Evolutionary conservation across 2,888 invertebrate genomes (phyloP).

Genomic region (Caenorhabditis becei): DNA sequence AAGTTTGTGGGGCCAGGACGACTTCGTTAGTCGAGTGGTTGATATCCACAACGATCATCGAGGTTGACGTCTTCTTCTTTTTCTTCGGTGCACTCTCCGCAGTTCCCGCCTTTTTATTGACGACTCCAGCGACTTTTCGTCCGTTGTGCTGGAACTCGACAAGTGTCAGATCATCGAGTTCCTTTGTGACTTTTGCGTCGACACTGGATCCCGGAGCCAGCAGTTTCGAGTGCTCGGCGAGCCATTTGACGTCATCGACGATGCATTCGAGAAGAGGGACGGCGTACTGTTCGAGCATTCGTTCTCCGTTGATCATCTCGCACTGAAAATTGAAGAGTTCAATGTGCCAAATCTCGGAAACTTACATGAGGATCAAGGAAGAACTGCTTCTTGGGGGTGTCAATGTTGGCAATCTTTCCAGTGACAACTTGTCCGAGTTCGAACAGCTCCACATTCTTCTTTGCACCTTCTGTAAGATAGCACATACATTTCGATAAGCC

Average conservation of each 20-base stretch:
- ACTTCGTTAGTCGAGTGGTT: constrained; percentile 60
- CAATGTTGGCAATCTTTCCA: constrained; percentile 40
- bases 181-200: constrained; percentile 40
- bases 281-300: constrained; percentile 30
- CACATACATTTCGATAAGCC: not conserved
- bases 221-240: constrained; percentile 44
- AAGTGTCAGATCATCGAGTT: constrained; percentile 54
- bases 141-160: constrained; percentile 53
- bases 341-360: not conserved
- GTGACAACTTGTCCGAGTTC: constrained; percentile 56
- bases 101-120: constrained; percentile 27
- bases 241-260: constrained; percentile 53
- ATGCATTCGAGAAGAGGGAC: constrained; percentile 51
- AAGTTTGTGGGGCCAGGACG: constrained; percentile 34
- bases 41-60: constrained; percentile 44
- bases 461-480: constrained; percentile 20
- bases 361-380: constrained; percentile 45
- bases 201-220: constrained; percentile 50
- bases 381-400: constrained; percentile 36
- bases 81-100: constrained; percentile 23
- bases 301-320: constrained; percentile 37
- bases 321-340: constrained; percentile 16
- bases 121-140: constrained; percentile 52
- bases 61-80: constrained; percentile 22
- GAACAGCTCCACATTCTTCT: constrained; percentile 34